Evolutionary conservation across 2,888 invertebrate species (phyloP).

Genomic region (Actias luna): DNA sequence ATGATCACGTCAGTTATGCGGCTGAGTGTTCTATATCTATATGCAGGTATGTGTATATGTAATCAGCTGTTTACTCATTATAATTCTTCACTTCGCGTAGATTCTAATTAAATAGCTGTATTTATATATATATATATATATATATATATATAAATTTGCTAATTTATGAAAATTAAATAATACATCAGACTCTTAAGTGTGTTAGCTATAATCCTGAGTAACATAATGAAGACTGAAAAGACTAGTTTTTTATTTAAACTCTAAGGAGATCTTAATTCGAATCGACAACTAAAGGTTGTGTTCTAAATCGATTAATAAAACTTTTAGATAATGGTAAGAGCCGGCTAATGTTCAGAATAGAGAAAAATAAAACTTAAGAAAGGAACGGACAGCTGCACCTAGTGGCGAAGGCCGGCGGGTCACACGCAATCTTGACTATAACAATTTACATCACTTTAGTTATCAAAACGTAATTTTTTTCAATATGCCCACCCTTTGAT

Average conservation of each 20-base stretch:
- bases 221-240: not conserved
- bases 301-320: conserved; percentile 10
- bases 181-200: too few relatives aligned
- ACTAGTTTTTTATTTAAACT: not conserved
- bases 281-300: not conserved
- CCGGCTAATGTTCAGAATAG: conserved; percentile 29
- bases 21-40: too few relatives aligned
- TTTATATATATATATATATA: too few relatives aligned
- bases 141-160: too few relatives aligned
- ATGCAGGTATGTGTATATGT: too few relatives aligned
- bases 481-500: not conserved
- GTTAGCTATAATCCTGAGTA: too few relatives aligned
- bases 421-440: conserved; percentile 48
- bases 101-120: too few relatives aligned
- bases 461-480: conserved; percentile 37
- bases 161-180: too few relatives aligned
- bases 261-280: not conserved
- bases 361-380: conserved; percentile 42
- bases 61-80: too few relatives aligned
- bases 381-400: conserved; percentile 47
- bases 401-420: conserved; percentile 34
- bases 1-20: too few relatives aligned
- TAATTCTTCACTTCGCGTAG: too few relatives aligned
- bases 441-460: conserved; percentile 65
- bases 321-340: conserved; percentile 13